Evolutionary conservation across 2,888 invertebrate genomes (phyloP).

Genomic region (Ormyrus labotus): DNA sequence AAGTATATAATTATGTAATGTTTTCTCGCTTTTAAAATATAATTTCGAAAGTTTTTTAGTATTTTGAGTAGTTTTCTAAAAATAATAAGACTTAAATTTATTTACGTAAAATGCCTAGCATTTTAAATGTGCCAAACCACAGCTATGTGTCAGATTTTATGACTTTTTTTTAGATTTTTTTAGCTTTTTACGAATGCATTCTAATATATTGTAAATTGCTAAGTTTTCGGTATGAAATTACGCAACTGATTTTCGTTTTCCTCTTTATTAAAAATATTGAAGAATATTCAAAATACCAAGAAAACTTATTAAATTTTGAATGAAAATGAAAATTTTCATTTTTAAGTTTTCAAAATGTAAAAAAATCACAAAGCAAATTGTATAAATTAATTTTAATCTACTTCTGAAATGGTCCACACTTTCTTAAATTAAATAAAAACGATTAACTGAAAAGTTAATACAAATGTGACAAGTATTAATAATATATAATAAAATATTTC

Average conservation of each 20-base stretch:
- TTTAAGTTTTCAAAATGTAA: not conserved
- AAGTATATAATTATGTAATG: no score
- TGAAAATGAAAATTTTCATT: not conserved
- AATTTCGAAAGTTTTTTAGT: no score
- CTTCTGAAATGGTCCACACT: slow-evolving; percentile 2
- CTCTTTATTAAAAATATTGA: not conserved
- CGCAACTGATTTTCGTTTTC: not conserved
- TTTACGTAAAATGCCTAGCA: no score
- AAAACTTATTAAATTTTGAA: not conserved
- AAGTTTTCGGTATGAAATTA: not conserved
- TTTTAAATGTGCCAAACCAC: no score
- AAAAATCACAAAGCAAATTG: not conserved
- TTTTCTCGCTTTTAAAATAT: no score
- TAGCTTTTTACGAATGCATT: not conserved
- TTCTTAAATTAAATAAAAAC: slow-evolving; percentile 22
- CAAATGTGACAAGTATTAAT: slow-evolving; percentile 46
- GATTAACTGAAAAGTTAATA: slow-evolving; percentile 24
- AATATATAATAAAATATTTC: slow-evolving; percentile 23
- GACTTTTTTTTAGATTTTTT: not conserved
- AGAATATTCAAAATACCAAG: not conserved
- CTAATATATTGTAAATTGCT: not conserved
- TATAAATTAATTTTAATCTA: slow-evolving; percentile 5
- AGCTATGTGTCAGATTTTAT: not conserved
- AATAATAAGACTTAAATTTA: no score
- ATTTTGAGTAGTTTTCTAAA: no score